Percentiles rank a stretch among this genome's conserved stretches.
These are phyloP conservation scores for Ambastaia sidthimunki DNA, from an alignment of 2,797 vertebrate genomes.

Conservation along the genomic window DNA sequence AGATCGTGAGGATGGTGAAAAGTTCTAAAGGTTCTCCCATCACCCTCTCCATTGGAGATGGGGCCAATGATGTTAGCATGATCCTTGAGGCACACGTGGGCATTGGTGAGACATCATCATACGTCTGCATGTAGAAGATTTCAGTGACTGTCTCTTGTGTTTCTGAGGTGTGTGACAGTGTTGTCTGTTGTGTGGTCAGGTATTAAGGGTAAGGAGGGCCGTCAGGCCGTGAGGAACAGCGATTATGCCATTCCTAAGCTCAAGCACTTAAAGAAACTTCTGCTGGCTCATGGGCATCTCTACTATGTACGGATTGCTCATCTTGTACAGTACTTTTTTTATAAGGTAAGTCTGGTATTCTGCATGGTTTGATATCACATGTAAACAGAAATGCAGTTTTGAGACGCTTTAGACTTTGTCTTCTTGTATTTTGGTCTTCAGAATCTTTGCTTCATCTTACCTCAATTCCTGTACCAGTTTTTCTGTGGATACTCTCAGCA, in stretches of 20 bases:
- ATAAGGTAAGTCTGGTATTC: slow-evolving; percentile 84
- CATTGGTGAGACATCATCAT: slow-evolving; percentile 85
- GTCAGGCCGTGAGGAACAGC: slow-evolving; percentile 96
- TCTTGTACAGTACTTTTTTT: slow-evolving; percentile 99
- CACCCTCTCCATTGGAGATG: slow-evolving; percentile 93
- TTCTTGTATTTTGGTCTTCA: slow-evolving; percentile 59
- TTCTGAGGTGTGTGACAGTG: not conserved
- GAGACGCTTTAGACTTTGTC: not conserved
- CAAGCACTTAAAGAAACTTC: slow-evolving; percentile 92
- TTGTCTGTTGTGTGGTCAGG: slow-evolving; percentile 71
- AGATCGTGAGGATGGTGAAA: slow-evolving; percentile 99
- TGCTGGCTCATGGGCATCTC: slow-evolving; percentile 95
- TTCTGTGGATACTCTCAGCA: slow-evolving; percentile 99
- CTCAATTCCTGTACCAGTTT: slow-evolving; percentile 99
- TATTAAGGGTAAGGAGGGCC: slow-evolving; percentile 96
- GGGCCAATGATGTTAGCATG: slow-evolving; percentile 99
- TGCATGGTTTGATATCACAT: not conserved
- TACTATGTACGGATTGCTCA: slow-evolving; percentile 98
- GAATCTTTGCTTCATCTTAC: slow-evolving; percentile 99
- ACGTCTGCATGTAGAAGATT: no score
- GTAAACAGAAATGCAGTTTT: not conserved
- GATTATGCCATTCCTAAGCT: slow-evolving; percentile 98
- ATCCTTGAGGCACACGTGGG: slow-evolving; percentile 98
- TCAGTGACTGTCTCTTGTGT: not conserved
- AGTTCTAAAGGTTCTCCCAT: slow-evolving; percentile 93